Evolutionary conservation across 2,888 invertebrate genomes (phyloP).

Genomic region (Clanis bilineata): DNA sequence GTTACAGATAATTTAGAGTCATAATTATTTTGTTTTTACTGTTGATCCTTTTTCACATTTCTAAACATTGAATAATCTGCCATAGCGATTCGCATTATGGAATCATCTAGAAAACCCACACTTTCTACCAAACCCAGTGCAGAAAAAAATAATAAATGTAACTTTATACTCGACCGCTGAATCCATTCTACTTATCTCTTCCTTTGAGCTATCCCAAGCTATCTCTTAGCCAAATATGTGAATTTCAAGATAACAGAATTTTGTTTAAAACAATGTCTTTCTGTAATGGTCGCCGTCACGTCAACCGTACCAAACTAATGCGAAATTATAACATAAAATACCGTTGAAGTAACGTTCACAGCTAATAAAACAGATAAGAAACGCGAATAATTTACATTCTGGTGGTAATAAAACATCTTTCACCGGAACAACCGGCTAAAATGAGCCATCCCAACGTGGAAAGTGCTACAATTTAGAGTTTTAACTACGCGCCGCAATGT

Average conservation of each 20-base stretch:
- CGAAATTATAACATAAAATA: conserved; percentile 43
- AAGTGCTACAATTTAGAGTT: conserved; percentile 74
- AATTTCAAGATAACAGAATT: background rate
- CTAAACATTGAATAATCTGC: no score
- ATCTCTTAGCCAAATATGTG: background rate
- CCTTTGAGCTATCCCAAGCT: background rate
- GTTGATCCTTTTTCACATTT: no score
- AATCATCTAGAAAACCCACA: no score
- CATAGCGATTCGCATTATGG: no score
- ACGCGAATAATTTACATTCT: conserved; percentile 66
- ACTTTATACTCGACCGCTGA: no score
- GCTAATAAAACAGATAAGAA: conserved; percentile 69
- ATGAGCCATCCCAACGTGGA: conserved; percentile 74
- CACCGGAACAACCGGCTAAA: conserved; percentile 65
- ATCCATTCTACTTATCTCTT: no score
- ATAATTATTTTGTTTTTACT: no score
- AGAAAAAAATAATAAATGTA: no score
- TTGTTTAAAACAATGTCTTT: background rate
- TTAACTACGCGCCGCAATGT: conserved; percentile 42
- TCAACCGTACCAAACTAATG: conserved; percentile 24
- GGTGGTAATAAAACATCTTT: conserved; percentile 63
- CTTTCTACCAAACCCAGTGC: no score
- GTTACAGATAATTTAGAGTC: no score
- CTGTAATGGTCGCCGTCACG: background rate
- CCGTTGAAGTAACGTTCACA: conserved; percentile 37